phyloP scores from a whole-genome alignment of 1,140 invertebrate species.

The Papilio polyxenes region DNA sequence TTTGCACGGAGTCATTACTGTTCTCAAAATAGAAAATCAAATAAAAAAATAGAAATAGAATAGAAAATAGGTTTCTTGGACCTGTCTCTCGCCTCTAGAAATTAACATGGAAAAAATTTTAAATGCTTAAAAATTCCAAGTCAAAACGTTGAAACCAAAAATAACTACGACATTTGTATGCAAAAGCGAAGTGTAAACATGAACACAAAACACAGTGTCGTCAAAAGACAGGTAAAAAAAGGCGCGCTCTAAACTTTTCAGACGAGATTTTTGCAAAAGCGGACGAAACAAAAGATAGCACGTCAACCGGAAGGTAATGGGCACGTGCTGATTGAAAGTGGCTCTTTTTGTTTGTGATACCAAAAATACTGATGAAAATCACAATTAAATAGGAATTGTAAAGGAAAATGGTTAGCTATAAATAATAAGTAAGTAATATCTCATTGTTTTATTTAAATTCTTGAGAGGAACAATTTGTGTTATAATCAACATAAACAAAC shows the following conservation, averaged over 20 bases:
- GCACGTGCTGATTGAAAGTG: constrained; percentile 13
- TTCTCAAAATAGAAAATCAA: too few relatives aligned
- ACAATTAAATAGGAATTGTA: neutral
- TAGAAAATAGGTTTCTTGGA: neutral
- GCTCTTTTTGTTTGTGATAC: constrained; percentile 5
- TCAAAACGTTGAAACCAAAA: neutral
- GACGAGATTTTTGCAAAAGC: constrained; percentile 14
- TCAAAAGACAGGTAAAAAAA: constrained; percentile 31
- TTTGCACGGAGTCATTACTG: neutral
- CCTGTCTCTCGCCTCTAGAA: neutral
- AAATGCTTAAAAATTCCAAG: neutral
- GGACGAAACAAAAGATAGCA: constrained; percentile 14
- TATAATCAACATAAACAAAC: too few relatives aligned
- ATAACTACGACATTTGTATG: constrained; percentile 15
- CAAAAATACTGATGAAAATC: constrained; percentile 10
- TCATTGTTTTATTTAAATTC: neutral
- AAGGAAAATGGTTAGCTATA: neutral
- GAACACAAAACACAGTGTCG: constrained; percentile 21
- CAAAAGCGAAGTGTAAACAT: constrained; percentile 5
- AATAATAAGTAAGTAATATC: constrained; percentile 4
- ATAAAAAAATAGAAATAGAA: too few relatives aligned
- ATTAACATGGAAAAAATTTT: neutral
- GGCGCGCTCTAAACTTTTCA: constrained; percentile 11
- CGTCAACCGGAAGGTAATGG: constrained; percentile 13
- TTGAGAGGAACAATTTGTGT: neutral